Evolutionary conservation across 2,113 vertebrate species (phyloP), one percentile per base, ranked within the genome.

Genomic region (Promerops cafer): DNA sequence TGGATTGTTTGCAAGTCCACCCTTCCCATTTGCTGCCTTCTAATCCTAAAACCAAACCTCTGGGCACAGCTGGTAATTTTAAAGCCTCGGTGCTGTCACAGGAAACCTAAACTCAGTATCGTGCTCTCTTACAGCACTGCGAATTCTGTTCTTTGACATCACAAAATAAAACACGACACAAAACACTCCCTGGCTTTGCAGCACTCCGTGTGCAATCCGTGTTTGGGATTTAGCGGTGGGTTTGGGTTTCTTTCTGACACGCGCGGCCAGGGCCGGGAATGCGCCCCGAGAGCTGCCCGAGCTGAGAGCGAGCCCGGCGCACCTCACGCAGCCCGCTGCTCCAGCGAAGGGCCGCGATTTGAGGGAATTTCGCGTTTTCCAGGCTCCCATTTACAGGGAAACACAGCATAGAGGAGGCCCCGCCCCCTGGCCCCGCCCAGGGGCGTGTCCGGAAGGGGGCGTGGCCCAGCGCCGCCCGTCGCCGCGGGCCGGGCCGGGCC

Each of bases 311-410:
- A 44, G 23, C 61, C 66, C 31, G 18, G 1, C 1, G 12, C 26
- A 9, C 23, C 31, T 5, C 71, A 0, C 21, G 19, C 30, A 2
- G 37, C 30, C 17, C 79, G 4, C 2, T 0, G 27, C 9, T 0
- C 4, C 7, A 5, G 45, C 2, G 6, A 2, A 14, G 0, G 1
- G 11, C 66, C 1, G 24, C 3, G 13, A 22, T 24, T 10, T 1
- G 3, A 1, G 39, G 7, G 8, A 33, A 39, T 28, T 22, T 8
- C 24, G 28, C 2, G 0, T 27, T 21, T 6, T 15, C 28, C 86
- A 2, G 20, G 26, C 28, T 5, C 7, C 13, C 0, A 0, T 4
- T 2, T 0, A 0, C 3, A 8, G 15, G 37, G 14, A 4, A 15
- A 4, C 10, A 1, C 14, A 1, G 26, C 5, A 7, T 7, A 1